Evolutionary conservation across 2,797 vertebrate genomes (phyloP).

Genomic region (Tragopan temminckii): DNA sequence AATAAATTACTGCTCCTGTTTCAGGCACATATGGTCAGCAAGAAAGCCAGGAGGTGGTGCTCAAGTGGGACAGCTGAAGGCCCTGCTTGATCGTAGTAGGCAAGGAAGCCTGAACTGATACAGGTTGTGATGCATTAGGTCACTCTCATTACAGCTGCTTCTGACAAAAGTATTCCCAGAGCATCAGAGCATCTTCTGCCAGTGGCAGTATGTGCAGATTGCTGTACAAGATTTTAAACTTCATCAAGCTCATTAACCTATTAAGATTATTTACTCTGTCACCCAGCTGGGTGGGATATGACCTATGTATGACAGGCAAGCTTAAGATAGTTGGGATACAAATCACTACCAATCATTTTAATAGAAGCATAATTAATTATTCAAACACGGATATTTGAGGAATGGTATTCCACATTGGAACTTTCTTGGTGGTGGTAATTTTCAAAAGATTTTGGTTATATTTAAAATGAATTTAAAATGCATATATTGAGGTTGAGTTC

Average conservation of each 20-base stretch:
- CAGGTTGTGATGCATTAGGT: not conserved
- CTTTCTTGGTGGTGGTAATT: not conserved
- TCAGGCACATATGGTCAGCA: not conserved
- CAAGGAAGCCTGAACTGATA: not conserved
- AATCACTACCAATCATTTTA: not conserved
- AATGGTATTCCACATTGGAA: not conserved
- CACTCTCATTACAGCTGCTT: not conserved
- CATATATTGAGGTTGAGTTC: not conserved
- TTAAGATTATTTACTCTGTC: constrained; percentile 17
- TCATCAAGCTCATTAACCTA: not conserved
- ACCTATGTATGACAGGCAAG: not conserved
- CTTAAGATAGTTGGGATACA: not conserved
- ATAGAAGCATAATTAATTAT: not conserved
- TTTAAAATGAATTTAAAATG: not conserved
- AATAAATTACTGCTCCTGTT: not conserved
- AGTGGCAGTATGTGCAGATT: not conserved
- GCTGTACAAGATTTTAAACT: not conserved
- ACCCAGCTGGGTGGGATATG: not conserved
- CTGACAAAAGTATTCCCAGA: not conserved
- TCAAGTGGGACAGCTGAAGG: not conserved
- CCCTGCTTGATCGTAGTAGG: not conserved
- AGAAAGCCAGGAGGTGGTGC: not conserved
- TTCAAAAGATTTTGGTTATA: not conserved
- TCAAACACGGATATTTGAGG: not conserved
- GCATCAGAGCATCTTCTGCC: not conserved